A percentile compares a stretch with the other conserved stretches of the same genome.
These are phyloP conservation scores for Drosophila parvula DNA, from an alignment of 1,140 invertebrate species.

Conservation along the genomic window DNA sequence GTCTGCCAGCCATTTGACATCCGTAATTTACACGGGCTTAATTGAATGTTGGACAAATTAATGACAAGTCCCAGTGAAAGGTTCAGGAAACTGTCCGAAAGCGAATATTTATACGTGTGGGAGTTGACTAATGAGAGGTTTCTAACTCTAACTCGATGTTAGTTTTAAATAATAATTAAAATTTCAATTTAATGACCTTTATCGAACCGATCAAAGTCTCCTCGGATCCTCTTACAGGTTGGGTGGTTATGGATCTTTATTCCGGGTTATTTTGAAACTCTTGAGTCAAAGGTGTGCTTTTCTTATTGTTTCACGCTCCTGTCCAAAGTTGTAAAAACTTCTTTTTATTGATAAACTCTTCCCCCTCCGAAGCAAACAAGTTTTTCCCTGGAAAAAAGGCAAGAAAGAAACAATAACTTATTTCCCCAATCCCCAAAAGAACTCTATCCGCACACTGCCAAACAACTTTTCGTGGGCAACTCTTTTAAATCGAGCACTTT, in stretches of 20 bases:
- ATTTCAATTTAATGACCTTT: background rate
- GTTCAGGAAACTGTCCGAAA: background rate
- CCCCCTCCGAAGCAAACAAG: background rate
- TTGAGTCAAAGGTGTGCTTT: background rate
- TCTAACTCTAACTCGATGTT: background rate
- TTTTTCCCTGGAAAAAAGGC: background rate
- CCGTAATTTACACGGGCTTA: constrained; percentile 43
- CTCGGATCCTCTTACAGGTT: background rate
- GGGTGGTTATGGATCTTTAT: no score
- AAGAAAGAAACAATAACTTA: background rate
- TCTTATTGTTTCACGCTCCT: constrained; percentile 7
- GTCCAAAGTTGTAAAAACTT: constrained; percentile 16
- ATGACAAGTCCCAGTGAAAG: constrained; percentile 22
- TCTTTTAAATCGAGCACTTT: constrained; percentile 48
- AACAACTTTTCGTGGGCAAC: constrained; percentile 23
- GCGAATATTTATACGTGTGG: background rate
- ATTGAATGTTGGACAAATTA: constrained; percentile 45
- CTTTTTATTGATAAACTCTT: background rate
- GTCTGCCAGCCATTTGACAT: constrained; percentile 22
- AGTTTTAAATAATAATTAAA: background rate
- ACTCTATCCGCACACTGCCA: constrained; percentile 8
- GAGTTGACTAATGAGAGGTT: constrained; percentile 2
- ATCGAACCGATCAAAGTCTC: background rate
- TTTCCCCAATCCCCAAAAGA: constrained; percentile 9
- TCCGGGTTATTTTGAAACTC: no score